Conservation (phyloP, 2,888 invertebrate genomes). For the Phorcus lineatus region DNA sequence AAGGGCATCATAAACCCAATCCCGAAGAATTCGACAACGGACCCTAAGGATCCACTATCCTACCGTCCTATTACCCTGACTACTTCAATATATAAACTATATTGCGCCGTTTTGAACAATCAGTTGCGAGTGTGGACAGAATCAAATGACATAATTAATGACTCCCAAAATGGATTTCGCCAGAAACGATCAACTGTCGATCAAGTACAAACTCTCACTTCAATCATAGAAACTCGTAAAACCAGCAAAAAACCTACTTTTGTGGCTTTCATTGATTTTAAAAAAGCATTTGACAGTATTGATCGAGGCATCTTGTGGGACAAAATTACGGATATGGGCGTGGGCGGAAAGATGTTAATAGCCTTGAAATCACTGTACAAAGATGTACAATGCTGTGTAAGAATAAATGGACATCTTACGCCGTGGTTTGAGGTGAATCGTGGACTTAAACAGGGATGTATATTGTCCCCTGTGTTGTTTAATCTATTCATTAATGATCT, state of each 20-base stretch:
- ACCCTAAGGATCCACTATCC: not conserved
- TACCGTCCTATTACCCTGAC: not conserved
- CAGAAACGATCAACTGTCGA: not conserved
- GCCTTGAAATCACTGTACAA: not conserved
- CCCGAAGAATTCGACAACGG: no score
- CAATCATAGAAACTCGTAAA: not conserved
- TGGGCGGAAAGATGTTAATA: not conserved
- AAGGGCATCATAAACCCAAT: not conserved
- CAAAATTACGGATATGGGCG: not conserved
- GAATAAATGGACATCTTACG: not conserved
- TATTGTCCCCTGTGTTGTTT: slow-evolving; percentile 10
- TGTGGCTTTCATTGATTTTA: not conserved
- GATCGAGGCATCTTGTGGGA: not conserved
- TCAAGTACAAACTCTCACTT: not conserved
- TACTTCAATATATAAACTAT: not conserved
- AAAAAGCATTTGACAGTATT: not conserved
- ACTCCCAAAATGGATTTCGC: not conserved
- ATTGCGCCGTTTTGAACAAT: not conserved
- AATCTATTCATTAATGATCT: slow-evolving; percentile 8
- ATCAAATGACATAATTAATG: not conserved
- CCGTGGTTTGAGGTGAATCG: slow-evolving; percentile 9
- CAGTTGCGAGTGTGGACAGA: not conserved
- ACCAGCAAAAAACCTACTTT: not conserved
- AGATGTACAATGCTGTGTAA: not conserved
- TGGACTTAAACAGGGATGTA: not conserved